Evolutionary conservation across 1,140 invertebrate species (phyloP).

Genomic region (Bombus superbus): DNA sequence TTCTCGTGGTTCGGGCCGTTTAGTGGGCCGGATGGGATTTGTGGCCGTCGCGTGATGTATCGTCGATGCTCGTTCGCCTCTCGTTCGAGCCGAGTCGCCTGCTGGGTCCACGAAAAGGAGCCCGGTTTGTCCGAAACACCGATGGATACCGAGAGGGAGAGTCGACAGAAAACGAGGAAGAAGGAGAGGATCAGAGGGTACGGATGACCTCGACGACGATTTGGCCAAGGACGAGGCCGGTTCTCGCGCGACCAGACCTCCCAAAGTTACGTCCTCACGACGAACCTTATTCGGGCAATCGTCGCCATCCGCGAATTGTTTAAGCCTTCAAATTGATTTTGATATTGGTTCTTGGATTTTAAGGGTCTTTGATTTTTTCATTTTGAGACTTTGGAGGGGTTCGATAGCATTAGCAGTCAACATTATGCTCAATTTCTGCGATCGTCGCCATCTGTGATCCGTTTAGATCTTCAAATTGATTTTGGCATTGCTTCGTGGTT

Average conservation of each 20-base stretch:
- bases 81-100: slow-evolving; percentile 58
- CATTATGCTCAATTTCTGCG: neutral
- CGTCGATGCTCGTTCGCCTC: slow-evolving; percentile 59
- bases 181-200: neutral
- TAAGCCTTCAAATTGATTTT: neutral
- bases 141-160: neutral
- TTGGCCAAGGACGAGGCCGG: slow-evolving; percentile 60
- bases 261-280: slow-evolving; percentile 25
- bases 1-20: slow-evolving; percentile 24
- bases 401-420: neutral
- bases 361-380: neutral
- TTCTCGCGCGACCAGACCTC: slow-evolving; percentile 41
- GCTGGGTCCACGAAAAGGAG: slow-evolving; percentile 70
- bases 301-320: neutral
- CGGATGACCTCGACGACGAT: slow-evolving; percentile 50
- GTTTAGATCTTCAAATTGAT: neutral
- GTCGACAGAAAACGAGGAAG: neutral
- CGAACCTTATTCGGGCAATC: slow-evolving; percentile 32
- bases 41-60: slow-evolving; percentile 74
- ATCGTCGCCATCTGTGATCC: neutral
- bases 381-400: neutral
- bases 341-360: neutral
- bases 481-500: neutral
- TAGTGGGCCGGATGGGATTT: slow-evolving; percentile 63
- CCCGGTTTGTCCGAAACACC: slow-evolving; percentile 47